A percentile compares a stretch with the other conserved stretches of the same genome.
Evolutionary conservation across 2,888 invertebrate species (phyloP).

Genomic region (Hipparchia sbordonii): DNA sequence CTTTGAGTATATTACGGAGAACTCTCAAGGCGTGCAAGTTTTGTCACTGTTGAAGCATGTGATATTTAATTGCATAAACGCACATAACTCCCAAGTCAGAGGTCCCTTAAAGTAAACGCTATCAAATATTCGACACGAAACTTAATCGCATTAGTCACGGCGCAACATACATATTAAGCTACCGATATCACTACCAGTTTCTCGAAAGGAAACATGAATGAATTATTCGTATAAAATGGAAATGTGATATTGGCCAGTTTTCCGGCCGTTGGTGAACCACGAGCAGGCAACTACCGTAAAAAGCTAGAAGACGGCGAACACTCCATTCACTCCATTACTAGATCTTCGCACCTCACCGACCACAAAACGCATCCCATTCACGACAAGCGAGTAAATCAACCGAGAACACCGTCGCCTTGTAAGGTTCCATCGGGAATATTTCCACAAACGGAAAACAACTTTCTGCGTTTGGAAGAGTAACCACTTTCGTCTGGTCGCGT

Average conservation of each 20-base stretch:
- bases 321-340: slow-evolving; percentile 71
- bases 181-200: slow-evolving; percentile 36
- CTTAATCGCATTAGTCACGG: slow-evolving; percentile 11
- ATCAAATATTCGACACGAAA: slow-evolving; percentile 14
- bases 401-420: slow-evolving; percentile 62
- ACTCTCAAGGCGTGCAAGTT: too few relatives aligned
- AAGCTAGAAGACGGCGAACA: slow-evolving; percentile 50
- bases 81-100: too few relatives aligned
- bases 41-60: too few relatives aligned
- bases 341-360: slow-evolving; percentile 76
- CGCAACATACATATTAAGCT: slow-evolving; percentile 10
- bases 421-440: slow-evolving; percentile 62
- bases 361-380: slow-evolving; percentile 79
- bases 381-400: slow-evolving; percentile 77
- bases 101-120: not conserved
- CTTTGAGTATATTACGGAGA: too few relatives aligned
- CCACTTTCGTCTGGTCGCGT: slow-evolving; percentile 74
- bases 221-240: slow-evolving; percentile 49
- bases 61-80: too few relatives aligned
- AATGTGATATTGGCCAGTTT: slow-evolving; percentile 53
- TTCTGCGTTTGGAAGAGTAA: slow-evolving; percentile 70
- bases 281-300: slow-evolving; percentile 43
- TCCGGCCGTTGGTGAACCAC: slow-evolving; percentile 48
- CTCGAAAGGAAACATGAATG: slow-evolving; percentile 39
- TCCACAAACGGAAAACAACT: slow-evolving; percentile 77